Evolutionary conservation across 2,113 vertebrate genomes (phyloP), one percentile per base, ranked within the genome.

Genomic region (Brachyhypopomus occidentalis): DNA sequence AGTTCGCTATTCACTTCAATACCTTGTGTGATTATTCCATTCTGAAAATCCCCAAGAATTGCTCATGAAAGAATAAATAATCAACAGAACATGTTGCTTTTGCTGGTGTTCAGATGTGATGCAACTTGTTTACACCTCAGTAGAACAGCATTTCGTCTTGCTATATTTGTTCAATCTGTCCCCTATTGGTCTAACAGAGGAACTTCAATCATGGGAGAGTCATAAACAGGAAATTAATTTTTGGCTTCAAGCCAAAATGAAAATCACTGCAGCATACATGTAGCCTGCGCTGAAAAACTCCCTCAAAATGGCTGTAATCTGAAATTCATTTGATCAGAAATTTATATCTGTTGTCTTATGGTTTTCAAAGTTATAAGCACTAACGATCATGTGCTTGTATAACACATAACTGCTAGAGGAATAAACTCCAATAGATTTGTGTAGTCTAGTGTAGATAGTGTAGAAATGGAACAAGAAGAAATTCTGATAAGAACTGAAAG

Each of bases 141-240:
- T 79, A 79, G 11, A 70, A 16, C 22, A 60, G 55, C 59, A 22
- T 20, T 9, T 91, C 87, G 81, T 16, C 83, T 85, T 4, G 78
- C 77, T 83, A 75, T 87, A 83, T 85, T 58, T 72, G 36, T 72
- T n/a, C 75, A 78, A 86, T 81, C 78, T 79, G 69, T 45, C 36
- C 48, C 70, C 67, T 69, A 41, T 75, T 71, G 76, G 41, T 27
- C 80, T 81, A 84, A 86, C 22, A 48, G 3, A 41, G 55, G 30
- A 34, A 83, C 82, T 41, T 30, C 72, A 78, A 59, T 83, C 87
- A 84, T 27, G 84, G 82, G 52, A 91, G 67, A 72, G 48, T 83
- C 78, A 86, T 92, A 90, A 92, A 92, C 89, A 87, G 87, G 89
- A 88, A 90, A 91, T 92, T 89, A 89, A 34, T 72, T n/a, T 78